phyloP scores from a whole-genome alignment of 2,888 invertebrate species.

The Melieria picta region DNA sequence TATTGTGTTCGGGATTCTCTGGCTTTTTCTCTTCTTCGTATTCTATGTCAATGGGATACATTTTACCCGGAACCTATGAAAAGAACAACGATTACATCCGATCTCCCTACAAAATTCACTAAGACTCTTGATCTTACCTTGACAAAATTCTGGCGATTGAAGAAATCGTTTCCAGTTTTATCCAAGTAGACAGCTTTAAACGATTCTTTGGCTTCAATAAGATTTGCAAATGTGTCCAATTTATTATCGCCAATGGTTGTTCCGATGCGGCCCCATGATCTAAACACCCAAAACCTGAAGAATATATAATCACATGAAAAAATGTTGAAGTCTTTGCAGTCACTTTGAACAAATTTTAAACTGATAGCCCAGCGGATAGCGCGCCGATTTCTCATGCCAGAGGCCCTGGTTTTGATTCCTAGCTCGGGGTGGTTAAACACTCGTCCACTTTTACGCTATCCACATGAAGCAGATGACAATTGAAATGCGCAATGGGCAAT shows the following conservation, averaged over 20 bases:
- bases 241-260: slow-evolving; percentile 87
- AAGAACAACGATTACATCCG: background rate
- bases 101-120: background rate
- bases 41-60: slow-evolving; percentile 86
- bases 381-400: too few relatives aligned
- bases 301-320: background rate
- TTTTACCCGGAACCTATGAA: slow-evolving; percentile 71
- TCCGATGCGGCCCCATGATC: slow-evolving; percentile 97
- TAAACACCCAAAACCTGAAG: slow-evolving; percentile 80
- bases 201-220: slow-evolving; percentile 70
- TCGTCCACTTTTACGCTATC: too few relatives aligned
- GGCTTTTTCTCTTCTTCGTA: slow-evolving; percentile 73
- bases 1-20: slow-evolving; percentile 63
- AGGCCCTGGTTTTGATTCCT: too few relatives aligned
- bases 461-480: too few relatives aligned
- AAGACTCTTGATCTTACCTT: slow-evolving; percentile 64
- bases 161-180: slow-evolving; percentile 87
- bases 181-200: slow-evolving; percentile 78
- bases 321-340: too few relatives aligned
- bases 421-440: too few relatives aligned
- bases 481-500: too few relatives aligned
- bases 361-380: too few relatives aligned
- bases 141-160: slow-evolving; percentile 72
- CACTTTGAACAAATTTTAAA: too few relatives aligned
- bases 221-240: slow-evolving; percentile 67